Percentiles rank a stretch among this genome's conserved stretches.
These are phyloP conservation scores for Entomobrya multifasciata DNA, from an alignment of 2,888 invertebrate genomes.

Conservation along the genomic window DNA sequence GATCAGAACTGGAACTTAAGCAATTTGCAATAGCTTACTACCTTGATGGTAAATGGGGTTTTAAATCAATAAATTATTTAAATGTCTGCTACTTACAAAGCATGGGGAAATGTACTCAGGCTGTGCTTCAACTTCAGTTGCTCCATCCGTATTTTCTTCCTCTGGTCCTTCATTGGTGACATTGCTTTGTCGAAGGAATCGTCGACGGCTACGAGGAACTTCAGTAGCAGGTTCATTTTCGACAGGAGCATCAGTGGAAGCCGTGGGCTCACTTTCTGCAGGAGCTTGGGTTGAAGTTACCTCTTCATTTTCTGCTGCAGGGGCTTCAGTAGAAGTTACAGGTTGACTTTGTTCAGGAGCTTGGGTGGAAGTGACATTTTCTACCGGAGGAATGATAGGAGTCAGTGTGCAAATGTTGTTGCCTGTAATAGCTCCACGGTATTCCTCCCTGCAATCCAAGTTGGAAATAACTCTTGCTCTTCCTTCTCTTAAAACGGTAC, in stretches of 20 bases:
- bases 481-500: slow-evolving; percentile 73
- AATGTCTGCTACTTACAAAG: slow-evolving; percentile 66
- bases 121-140: not conserved
- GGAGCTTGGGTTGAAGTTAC: too few species aligned
- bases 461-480: slow-evolving; percentile 72
- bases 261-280: too few species aligned
- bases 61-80: too few species aligned
- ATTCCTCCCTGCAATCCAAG: slow-evolving; percentile 69
- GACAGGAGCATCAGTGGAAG: too few species aligned
- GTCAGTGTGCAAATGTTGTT: slow-evolving; percentile 75
- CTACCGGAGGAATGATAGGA: slow-evolving; percentile 22
- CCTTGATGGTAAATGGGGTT: too few species aligned
- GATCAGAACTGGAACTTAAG: too few species aligned
- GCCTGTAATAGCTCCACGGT: slow-evolving; percentile 73
- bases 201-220: slow-evolving; percentile 2
- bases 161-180: slow-evolving; percentile 43
- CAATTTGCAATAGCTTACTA: too few species aligned
- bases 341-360: too few species aligned
- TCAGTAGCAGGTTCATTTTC: not conserved
- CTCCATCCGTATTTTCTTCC: slow-evolving; percentile 1
- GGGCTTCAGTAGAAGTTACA: too few species aligned
- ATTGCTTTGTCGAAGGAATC: slow-evolving; percentile 34
- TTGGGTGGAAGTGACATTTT: too few species aligned
- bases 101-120: slow-evolving; percentile 72
- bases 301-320: too few species aligned